Evolutionary conservation across 2,888 invertebrate species (phyloP).

Genomic region (Drosophila kambysellisi): DNA sequence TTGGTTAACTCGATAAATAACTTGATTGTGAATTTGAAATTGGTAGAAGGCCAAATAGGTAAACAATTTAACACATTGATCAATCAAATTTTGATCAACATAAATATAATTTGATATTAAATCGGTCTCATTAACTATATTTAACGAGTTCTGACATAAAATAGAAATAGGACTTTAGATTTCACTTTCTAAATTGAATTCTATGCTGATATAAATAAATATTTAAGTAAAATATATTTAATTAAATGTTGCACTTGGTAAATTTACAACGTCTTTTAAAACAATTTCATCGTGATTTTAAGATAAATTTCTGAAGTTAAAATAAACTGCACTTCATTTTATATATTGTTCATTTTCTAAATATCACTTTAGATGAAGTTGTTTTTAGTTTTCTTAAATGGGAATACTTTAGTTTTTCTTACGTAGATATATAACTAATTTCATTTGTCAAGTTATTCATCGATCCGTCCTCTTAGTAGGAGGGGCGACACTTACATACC

Average conservation of each 20-base stretch:
- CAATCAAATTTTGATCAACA: not conserved
- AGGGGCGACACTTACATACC: conserved; percentile 83
- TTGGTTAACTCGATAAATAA: conserved; percentile 27
- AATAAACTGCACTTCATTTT: too few relatives aligned
- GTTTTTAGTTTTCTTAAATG: not conserved
- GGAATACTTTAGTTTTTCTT: not conserved
- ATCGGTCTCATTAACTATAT: not conserved
- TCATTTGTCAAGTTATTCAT: conserved; percentile 32
- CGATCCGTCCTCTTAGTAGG: conserved; percentile 38
- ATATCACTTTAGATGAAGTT: too few relatives aligned
- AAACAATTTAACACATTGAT: not conserved
- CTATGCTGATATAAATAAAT: too few relatives aligned
- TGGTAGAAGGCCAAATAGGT: not conserved
- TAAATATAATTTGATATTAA: not conserved
- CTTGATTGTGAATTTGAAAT: conserved; percentile 4
- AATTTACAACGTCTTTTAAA: too few relatives aligned
- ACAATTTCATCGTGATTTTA: too few relatives aligned
- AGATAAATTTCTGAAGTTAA: not conserved
- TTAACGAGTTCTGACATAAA: not conserved
- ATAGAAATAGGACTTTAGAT: too few relatives aligned
- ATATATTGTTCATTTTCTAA: too few relatives aligned
- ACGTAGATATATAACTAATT: not conserved
- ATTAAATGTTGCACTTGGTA: too few relatives aligned
- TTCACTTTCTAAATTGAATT: not conserved
- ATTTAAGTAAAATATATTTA: too few relatives aligned